Evolutionary conservation across 64 coral and sea anemone species (phyloP).

Genomic region (Pachyseris speciosa): DNA sequence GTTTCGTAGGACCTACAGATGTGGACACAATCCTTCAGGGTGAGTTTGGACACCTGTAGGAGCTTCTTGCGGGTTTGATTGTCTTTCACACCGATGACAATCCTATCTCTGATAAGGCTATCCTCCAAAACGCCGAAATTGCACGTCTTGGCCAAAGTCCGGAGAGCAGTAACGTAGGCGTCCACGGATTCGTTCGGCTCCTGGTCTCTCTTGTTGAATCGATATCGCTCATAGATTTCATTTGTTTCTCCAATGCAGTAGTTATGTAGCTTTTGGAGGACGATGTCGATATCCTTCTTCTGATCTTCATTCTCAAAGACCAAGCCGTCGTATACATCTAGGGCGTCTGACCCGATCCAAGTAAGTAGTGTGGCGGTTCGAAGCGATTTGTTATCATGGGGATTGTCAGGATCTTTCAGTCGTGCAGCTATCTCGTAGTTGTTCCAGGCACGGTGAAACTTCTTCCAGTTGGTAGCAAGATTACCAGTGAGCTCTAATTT

Average conservation of each 20-base stretch:
- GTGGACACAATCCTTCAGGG: conserved; percentile 60
- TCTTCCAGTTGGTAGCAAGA: conserved; percentile 40
- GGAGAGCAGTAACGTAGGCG: conserved; percentile 47
- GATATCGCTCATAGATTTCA: conserved; percentile 72
- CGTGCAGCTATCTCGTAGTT: conserved; percentile 74
- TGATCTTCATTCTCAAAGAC: conserved; percentile 37
- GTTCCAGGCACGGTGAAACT: conserved; percentile 39
- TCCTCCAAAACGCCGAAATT: conserved; percentile 33
- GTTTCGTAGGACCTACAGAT: conserved; percentile 48
- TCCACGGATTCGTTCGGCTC: conserved; percentile 64
- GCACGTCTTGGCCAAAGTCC: conserved; percentile 61
- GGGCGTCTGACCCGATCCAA: conserved; percentile 62
- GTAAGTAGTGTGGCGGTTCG: conserved; percentile 58
- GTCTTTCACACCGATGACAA: conserved; percentile 49
- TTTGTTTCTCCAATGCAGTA: conserved; percentile 72
- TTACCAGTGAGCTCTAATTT: too few relatives aligned
- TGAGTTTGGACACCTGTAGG: conserved; percentile 20
- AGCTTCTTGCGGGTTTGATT: conserved; percentile 44
- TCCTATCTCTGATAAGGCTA: conserved; percentile 40
- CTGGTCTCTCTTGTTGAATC: conserved; percentile 64
- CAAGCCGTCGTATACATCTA: conserved; percentile 49
- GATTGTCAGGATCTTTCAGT: conserved; percentile 16
- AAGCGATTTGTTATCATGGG: conserved; percentile 52
- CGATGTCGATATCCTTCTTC: conserved; percentile 49
- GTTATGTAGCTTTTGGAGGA: conserved; percentile 50